Evolutionary conservation across 1,140 invertebrate genomes (phyloP).

Genomic region (Leucophenga varia): DNA sequence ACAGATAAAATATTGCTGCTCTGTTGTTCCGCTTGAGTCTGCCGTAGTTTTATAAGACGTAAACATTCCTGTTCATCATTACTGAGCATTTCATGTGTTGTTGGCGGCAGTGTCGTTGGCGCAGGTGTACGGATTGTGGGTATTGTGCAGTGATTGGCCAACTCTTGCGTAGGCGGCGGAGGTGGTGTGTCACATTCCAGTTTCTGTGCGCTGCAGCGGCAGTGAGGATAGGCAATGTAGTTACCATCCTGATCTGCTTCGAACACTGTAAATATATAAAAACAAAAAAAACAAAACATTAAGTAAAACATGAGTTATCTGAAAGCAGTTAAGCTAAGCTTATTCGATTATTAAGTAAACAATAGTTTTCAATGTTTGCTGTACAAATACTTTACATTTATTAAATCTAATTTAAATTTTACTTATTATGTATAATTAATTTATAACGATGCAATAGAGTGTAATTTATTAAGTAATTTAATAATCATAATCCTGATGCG

Average conservation of each 20-base stretch:
- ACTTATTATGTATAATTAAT: too few species aligned
- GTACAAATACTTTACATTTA: too few species aligned
- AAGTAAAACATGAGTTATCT: too few species aligned
- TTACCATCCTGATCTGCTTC: slow-evolving; percentile 22
- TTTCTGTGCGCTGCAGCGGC: slow-evolving; percentile 35
- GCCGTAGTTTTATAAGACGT: slow-evolving; percentile 36
- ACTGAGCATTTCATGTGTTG: slow-evolving; percentile 17
- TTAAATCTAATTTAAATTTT: too few species aligned
- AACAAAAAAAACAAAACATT: neutral
- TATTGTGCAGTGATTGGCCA: too few species aligned
- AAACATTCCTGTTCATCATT: slow-evolving; percentile 32
- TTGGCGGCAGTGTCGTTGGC: slow-evolving; percentile 33
- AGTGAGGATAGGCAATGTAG: slow-evolving; percentile 37
- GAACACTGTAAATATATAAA: slow-evolving; percentile 35
- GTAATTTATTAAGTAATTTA: too few species aligned
- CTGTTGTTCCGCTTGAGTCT: slow-evolving; percentile 1
- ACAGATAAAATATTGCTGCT: too few species aligned
- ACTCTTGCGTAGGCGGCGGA: slow-evolving; percentile 26
- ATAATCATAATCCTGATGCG: slow-evolving; percentile 42
- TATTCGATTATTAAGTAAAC: too few species aligned
- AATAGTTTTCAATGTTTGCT: too few species aligned
- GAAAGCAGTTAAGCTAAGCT: too few species aligned
- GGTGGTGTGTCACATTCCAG: slow-evolving; percentile 34
- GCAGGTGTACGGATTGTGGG: slow-evolving; percentile 41
- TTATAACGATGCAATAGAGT: too few species aligned